Evolutionary conservation across 2,797 vertebrate genomes (phyloP), one percentile per base, ranked within the genome.

Genomic region (Sternotherus odoratus): DNA sequence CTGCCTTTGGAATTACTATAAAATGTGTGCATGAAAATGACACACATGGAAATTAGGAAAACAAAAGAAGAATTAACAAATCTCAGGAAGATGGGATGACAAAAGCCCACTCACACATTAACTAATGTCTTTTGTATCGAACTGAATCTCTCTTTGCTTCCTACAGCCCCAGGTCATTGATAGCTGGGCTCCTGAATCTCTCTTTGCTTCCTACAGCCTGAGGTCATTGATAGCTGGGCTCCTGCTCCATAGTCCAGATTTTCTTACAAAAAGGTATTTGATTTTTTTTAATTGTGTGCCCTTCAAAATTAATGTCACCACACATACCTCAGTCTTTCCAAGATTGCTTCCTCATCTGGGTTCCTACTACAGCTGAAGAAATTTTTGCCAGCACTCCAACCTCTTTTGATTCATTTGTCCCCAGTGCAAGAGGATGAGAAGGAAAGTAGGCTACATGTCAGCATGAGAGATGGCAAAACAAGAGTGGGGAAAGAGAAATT

Each of bases 41-140:
- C 17, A 79, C 66, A 81, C 50, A 60, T 69, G 30, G 1, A 60
- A 33, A 60, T 26, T 30, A 51, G 75, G 28, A 77, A 92, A 88
- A 51, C 17, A 51, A 54, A 36, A 43, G 69, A 74, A 91, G 69
- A 69, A 12, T 66, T 54, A 72, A 30, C 43, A 87, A 84, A 82
- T 30, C 92, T 79, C 50, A 53, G 82, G 49, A 89, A 89, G 50
- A 89, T 11, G 11, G 51, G 46, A 10, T 84, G 90, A 75, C 91
- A 69, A 57, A 33, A 69, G 53, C 77, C 90, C 92, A 83, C 78
- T 96, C 87, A 87, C 51, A 39, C 83, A n/a, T 54, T 88, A 82
- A 93, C 81, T 96, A 89, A 92, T 72, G 77, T 93, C 95, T 85
- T 26, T 95, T 88, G 46, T 43, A 72, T 88, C 92, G 93, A 92